Conservation (phyloP, 2,888 invertebrate genomes). For the Tridacna gigas region DNA sequence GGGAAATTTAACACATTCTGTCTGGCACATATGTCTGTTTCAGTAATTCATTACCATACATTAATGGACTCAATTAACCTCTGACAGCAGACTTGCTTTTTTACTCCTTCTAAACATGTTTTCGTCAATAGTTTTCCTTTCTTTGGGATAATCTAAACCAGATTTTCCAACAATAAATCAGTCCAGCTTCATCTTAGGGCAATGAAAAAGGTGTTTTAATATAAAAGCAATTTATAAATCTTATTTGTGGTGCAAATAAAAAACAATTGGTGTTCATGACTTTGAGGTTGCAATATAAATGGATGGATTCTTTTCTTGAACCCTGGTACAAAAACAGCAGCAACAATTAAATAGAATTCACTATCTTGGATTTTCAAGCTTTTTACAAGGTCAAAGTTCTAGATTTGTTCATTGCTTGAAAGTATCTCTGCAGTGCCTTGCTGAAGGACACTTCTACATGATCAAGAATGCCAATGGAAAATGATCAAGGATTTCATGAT, state of each 20-base stretch:
- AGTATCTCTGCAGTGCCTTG: no score
- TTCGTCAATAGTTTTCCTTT: slow-evolving; percentile 58
- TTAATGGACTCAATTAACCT: slow-evolving; percentile 62
- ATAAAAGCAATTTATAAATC: slow-evolving; percentile 42
- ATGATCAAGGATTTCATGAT: no score
- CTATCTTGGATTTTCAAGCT: no score
- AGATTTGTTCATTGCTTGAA: no score
- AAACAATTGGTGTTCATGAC: not conserved
- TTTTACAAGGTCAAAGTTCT: no score
- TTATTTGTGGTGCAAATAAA: slow-evolving; percentile 31
- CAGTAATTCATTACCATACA: slow-evolving; percentile 49
- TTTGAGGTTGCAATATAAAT: not conserved
- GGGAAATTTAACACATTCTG: slow-evolving; percentile 16
- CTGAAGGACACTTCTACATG: no score
- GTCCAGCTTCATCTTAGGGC: not conserved
- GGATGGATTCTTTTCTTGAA: no score
- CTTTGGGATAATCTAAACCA: slow-evolving; percentile 48
- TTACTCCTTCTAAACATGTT: slow-evolving; percentile 46
- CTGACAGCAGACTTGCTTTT: slow-evolving; percentile 51
- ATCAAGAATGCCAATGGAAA: no score
- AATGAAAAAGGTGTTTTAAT: slow-evolving; percentile 45
- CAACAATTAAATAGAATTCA: no score
- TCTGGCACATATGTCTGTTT: slow-evolving; percentile 20
- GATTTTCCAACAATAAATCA: slow-evolving; percentile 19
- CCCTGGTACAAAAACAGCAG: no score